phyloP scores from a whole-genome alignment of 2,113 vertebrate genomes.

The Sterrhoptilus dennistouni region DNA sequence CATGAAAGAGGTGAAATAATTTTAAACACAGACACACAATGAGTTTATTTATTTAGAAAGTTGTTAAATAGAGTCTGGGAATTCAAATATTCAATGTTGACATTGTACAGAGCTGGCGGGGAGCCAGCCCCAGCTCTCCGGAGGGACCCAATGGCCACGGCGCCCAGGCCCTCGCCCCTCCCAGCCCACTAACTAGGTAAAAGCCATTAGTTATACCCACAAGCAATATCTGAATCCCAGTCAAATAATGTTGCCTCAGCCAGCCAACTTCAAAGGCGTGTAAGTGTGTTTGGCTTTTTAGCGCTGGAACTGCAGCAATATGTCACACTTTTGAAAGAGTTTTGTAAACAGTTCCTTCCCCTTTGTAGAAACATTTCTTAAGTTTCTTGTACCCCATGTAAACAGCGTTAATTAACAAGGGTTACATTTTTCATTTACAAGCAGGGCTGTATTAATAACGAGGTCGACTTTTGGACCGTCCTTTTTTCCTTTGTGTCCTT shows the following conservation, averaged over 20 bases:
- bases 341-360: constrained; percentile 81
- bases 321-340: constrained; percentile 80
- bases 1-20: constrained; percentile 85
- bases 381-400: constrained; percentile 72
- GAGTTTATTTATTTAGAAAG: constrained; percentile 94
- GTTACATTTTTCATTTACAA: constrained; percentile 66
- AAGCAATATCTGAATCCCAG: constrained; percentile 76
- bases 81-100: constrained; percentile 99
- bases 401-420: constrained; percentile 73
- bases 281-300: constrained; percentile 83
- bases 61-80: constrained; percentile 96
- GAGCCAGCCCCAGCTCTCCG: constrained; percentile 80
- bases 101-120: constrained; percentile 90
- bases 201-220: constrained; percentile 82
- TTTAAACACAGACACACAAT: constrained; percentile 90
- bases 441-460: constrained; percentile 1
- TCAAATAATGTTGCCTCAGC: constrained; percentile 75
- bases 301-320: constrained; percentile 76
- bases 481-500: constrained; percentile 28
- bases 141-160: constrained; percentile 78
- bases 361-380: constrained; percentile 76
- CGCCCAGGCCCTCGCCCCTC: constrained; percentile 78
- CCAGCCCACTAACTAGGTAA: constrained; percentile 80
- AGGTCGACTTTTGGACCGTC: neutral
- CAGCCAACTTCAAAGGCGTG: constrained; percentile 77